Evolutionary conservation across 2,113 vertebrate species (phyloP).

Genomic region (Apteryx owenii): DNA sequence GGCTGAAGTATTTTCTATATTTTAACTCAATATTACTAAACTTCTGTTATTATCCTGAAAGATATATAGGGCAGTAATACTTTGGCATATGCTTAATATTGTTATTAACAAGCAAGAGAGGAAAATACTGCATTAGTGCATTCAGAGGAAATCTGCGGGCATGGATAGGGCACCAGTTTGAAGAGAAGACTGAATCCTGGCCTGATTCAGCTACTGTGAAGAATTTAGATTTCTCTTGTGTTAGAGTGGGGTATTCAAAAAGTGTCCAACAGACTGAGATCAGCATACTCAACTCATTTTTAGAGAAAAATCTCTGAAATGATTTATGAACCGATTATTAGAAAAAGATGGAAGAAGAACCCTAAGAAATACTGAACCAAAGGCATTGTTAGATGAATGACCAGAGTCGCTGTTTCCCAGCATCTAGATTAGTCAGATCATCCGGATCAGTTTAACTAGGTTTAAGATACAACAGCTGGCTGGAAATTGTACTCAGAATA

Average conservation of each 20-base stretch:
- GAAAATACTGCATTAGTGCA: neutral
- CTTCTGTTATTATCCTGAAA: neutral
- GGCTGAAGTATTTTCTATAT: neutral
- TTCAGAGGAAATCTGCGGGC: neutral
- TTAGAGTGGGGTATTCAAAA: neutral
- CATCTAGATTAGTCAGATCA: neutral
- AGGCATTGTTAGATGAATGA: neutral
- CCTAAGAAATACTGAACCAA: neutral
- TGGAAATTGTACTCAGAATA: neutral
- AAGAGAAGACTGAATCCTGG: neutral
- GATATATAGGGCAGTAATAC: neutral
- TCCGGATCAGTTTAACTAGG: neutral
- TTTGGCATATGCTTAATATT: neutral
- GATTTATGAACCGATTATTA: neutral
- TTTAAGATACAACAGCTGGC: neutral
- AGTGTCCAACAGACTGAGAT: neutral
- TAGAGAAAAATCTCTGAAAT: neutral
- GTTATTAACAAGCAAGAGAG: neutral
- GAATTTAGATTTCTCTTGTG: neutral
- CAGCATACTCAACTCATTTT: neutral
- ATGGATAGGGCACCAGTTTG: neutral
- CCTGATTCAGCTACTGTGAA: neutral
- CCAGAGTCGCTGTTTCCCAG: neutral
- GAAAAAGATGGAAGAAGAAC: neutral
- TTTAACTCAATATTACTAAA: neutral